phyloP scores from a whole-genome alignment of 2,113 vertebrate species.

The Xiphorhynchus elegans region DNA sequence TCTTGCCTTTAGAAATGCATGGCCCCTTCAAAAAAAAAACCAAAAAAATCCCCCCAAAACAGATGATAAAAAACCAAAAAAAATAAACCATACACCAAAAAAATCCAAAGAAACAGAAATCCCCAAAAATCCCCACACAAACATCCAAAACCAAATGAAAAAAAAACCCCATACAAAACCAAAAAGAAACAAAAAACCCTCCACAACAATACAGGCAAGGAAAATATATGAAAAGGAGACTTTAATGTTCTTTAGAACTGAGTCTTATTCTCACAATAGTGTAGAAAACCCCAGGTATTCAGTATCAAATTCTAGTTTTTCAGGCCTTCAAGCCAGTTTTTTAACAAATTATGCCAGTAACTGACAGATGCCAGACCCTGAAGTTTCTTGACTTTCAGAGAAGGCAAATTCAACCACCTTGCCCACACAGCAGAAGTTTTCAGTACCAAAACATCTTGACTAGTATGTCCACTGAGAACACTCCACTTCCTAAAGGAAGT shows the following conservation, averaged over 20 bases:
- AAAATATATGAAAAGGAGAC: background rate
- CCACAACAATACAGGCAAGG: background rate
- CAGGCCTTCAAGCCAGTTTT: background rate
- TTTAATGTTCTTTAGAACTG: background rate
- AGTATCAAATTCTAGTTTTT: background rate
- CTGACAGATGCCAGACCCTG: background rate
- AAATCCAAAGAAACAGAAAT: background rate
- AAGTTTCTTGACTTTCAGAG: background rate
- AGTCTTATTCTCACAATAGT: background rate
- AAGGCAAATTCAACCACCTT: background rate
- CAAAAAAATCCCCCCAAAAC: too few relatives aligned
- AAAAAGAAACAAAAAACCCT: too few relatives aligned
- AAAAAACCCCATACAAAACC: too few relatives aligned
- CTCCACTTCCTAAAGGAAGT: background rate
- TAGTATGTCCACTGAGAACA: background rate
- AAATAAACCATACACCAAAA: background rate
- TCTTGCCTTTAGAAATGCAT: background rate
- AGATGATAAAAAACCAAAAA: too few relatives aligned
- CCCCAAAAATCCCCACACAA: too few relatives aligned
- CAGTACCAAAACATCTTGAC: background rate
- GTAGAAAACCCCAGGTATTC: background rate
- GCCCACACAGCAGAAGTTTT: background rate
- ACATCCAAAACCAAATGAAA: too few relatives aligned
- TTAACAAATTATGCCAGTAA: background rate
- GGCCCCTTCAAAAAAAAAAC: background rate